Evolutionary conservation across 2,113 vertebrate genomes (phyloP).

Genomic region (Plotosus lineatus): DNA sequence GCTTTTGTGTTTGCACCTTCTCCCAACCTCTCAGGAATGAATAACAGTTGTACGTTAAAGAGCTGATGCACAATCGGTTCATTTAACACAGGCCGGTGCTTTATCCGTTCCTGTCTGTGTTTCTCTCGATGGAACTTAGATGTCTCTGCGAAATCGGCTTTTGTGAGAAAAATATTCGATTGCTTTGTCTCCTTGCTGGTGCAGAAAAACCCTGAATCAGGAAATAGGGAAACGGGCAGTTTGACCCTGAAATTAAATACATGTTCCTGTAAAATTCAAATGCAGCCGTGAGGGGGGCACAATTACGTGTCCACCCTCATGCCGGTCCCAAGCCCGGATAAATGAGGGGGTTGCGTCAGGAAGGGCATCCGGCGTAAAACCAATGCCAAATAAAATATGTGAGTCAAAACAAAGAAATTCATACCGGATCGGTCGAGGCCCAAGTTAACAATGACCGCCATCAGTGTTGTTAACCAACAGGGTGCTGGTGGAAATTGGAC

Average conservation of each 20-base stretch:
- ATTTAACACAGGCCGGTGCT: slow-evolving; percentile 39
- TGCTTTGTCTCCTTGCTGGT: slow-evolving; percentile 50
- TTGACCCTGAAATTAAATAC: not conserved
- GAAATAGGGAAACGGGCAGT: slow-evolving; percentile 43
- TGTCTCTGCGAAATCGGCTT: slow-evolving; percentile 38
- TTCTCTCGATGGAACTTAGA: slow-evolving; percentile 52
- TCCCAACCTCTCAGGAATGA: slow-evolving; percentile 43
- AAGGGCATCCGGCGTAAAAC: too few species aligned
- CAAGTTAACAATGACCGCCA: too few species aligned
- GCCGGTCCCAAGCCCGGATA: too few species aligned
- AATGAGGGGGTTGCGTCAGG: too few species aligned
- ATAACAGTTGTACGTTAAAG: slow-evolving; percentile 50
- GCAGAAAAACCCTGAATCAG: slow-evolving; percentile 45
- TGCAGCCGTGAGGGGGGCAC: too few species aligned
- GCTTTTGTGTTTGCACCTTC: slow-evolving; percentile 66
- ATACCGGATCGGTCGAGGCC: too few species aligned
- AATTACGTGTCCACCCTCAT: too few species aligned
- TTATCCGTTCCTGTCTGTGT: slow-evolving; percentile 14
- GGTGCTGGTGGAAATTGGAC: too few species aligned
- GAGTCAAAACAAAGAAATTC: too few species aligned
- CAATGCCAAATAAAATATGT: too few species aligned
- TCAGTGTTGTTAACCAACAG: too few species aligned
- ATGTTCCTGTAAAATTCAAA: too few species aligned
- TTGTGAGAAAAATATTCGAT: slow-evolving; percentile 49
- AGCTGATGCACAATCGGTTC: slow-evolving; percentile 54